Evolutionary conservation across 2,888 invertebrate genomes (phyloP).

Genomic region (Trachelus stipa): DNA sequence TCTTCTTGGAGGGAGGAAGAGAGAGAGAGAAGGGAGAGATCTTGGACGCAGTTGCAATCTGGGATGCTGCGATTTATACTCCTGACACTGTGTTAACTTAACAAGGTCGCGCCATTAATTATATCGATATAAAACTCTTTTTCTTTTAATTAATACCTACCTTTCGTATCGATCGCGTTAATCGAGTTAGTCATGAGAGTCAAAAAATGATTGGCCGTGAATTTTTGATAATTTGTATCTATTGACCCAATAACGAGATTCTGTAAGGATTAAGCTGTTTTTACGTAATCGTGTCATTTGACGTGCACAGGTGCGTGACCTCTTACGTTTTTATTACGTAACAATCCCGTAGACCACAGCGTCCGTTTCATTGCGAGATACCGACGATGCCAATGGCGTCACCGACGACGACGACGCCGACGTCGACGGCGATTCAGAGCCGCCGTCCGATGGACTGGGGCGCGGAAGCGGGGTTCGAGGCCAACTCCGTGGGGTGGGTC

Average conservation of each 20-base stretch:
- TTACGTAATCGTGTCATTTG: not conserved
- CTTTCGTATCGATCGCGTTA: not conserved
- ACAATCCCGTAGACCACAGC: not conserved
- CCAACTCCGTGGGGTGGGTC: slow-evolving; percentile 42
- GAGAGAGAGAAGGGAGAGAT: not conserved
- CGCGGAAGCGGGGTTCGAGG: slow-evolving; percentile 19
- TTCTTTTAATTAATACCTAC: not conserved
- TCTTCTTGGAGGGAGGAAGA: not conserved
- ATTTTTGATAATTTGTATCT: not conserved
- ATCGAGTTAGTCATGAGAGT: not conserved
- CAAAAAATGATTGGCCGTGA: not conserved
- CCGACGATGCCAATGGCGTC: not conserved
- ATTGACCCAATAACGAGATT: not conserved
- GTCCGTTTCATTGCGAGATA: not conserved
- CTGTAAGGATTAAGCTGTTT: not conserved
- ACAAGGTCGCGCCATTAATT: not conserved
- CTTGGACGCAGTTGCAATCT: not conserved
- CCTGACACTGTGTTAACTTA: not conserved
- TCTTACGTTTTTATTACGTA: not conserved
- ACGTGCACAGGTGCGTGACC: not conserved
- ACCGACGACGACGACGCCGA: not conserved
- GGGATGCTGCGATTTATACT: not conserved
- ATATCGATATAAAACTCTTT: not conserved
- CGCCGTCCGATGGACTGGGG: not conserved
- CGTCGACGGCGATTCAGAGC: not conserved